Conservation (phyloP, 2,797 vertebrate species). For the Pteronotus mesoamericanus region DNA sequence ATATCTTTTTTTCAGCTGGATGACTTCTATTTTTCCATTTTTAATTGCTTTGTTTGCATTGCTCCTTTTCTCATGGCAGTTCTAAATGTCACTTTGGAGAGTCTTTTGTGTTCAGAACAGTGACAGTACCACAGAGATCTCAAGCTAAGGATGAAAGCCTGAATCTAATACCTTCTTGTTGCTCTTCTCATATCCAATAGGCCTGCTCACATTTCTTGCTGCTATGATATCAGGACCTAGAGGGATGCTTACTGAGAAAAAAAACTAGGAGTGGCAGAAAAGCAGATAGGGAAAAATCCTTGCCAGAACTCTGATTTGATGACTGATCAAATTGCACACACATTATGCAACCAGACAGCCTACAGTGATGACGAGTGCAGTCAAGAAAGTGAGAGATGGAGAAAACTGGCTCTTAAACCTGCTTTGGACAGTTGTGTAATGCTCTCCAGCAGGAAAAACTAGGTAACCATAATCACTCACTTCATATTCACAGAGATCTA, state of each 20-base stretch:
- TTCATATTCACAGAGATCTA: neutral
- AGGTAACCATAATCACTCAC: neutral
- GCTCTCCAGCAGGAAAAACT: neutral
- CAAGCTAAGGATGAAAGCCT: neutral
- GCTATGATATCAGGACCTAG: neutral
- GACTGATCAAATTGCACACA: neutral
- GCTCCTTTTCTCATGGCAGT: neutral
- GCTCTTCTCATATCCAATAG: neutral
- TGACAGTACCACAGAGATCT: neutral
- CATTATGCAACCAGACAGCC: neutral
- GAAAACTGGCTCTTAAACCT: neutral
- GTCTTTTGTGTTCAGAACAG: neutral
- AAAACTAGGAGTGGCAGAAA: neutral
- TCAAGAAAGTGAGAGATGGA: neutral
- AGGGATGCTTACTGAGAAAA: neutral
- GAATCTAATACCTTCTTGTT: neutral
- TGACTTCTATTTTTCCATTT: conserved; percentile 40
- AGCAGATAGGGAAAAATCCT: neutral
- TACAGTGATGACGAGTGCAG: neutral
- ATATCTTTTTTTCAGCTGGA: neutral
- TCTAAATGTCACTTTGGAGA: conserved; percentile 28
- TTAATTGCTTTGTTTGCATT: conserved; percentile 45
- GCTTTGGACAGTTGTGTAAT: neutral
- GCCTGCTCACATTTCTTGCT: neutral
- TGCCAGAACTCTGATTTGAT: neutral